Evolutionary conservation across 2,888 invertebrate genomes (phyloP), one percentile per base, ranked within the genome.

Genomic region (Cryptocephalus moraei): DNA sequence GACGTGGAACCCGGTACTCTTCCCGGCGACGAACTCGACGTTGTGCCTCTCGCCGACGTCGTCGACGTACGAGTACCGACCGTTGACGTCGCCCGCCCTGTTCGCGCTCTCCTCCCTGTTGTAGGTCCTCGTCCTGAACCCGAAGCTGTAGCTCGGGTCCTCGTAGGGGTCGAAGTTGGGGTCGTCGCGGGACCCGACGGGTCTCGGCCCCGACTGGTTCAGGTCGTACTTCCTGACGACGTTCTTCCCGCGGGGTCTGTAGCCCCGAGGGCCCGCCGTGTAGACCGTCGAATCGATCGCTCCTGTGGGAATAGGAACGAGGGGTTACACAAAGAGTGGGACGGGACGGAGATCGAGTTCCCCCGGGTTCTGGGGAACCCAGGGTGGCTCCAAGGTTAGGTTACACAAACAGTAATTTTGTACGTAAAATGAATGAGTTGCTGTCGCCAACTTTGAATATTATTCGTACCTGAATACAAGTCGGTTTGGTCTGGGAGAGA

Each of bases 181-280:
- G 64, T 85, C 84, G 57, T 84, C 84, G 46, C 78, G 77, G 8
- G 64, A 66, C 4, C 84, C 84, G 42, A 80, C 76, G 8, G 82
- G 79, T n/a, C 80, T 70, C 1, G 81, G 80, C 10, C 66, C 65
- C 13, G 57, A 61, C 68, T 86, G 86, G 50, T 81, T 81, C 32
- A 85, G 68, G 59, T 84, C 82, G 70, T 84, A 80, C 66, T 83
- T 82, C 48, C 86, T 73, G 57, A 80, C 82, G 11, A 86, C 74
- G 60, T 83, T 82, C 13, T 84, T 83, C n/a, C 87, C 86, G 62
- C 81, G 78, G 1, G 82, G 84, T n/a, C 86, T 77, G 66, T 81
- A 87, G 73, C 87, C 87, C 67, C 85, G 77, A 51, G 83, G 81
- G 48, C 87, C 87, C 39, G 86, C 85, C 8, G 86, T 82, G 64